A percentile compares a stretch with the other conserved stretches of the same genome.
Conservation (phyloP, 2,797 vertebrate genomes). For the Chanos chanos region DNA sequence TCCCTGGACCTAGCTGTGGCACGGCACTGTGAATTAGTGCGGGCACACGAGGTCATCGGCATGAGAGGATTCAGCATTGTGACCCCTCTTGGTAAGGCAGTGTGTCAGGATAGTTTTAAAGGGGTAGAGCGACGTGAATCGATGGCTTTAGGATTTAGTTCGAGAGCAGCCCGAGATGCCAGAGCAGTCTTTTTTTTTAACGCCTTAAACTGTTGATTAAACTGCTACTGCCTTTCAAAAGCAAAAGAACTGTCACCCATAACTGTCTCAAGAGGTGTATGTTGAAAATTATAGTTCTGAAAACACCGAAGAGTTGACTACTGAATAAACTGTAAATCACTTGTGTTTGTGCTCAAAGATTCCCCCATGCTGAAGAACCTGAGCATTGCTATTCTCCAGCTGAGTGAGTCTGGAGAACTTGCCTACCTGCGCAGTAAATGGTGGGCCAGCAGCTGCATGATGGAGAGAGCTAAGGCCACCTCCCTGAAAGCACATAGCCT, state of each 20-base stretch:
- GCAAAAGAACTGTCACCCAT: no score
- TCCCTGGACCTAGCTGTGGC: conserved; percentile 81
- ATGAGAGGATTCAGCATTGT: conserved; percentile 86
- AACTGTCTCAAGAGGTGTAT: no score
- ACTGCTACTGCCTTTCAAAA: no score
- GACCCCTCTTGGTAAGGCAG: conserved; percentile 72
- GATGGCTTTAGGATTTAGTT: no score
- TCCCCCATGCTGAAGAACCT: conserved; percentile 79
- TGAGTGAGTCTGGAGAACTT: conserved; percentile 78
- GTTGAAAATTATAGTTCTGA: no score
- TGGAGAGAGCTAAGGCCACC: conserved; percentile 54
- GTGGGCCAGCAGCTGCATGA: conserved; percentile 83
- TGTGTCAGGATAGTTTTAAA: no score
- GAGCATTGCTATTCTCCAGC: conserved; percentile 77
- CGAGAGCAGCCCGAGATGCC: no score
- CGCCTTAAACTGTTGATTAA: no score
- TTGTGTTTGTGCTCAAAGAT: conserved; percentile 52
- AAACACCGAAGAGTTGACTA: no score
- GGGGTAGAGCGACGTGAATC: no score
- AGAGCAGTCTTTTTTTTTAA: no score
- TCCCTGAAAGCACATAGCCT: conserved; percentile 70
- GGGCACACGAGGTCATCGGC: conserved; percentile 78
- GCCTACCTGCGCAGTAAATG: conserved; percentile 81
- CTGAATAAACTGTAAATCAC: no score
- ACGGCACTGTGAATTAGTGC: conserved; percentile 78